Percentiles rank a stretch among this genome's conserved stretches.
Conservation (phyloP, 2,888 invertebrate species). For the Didymodactylos carnosus region DNA sequence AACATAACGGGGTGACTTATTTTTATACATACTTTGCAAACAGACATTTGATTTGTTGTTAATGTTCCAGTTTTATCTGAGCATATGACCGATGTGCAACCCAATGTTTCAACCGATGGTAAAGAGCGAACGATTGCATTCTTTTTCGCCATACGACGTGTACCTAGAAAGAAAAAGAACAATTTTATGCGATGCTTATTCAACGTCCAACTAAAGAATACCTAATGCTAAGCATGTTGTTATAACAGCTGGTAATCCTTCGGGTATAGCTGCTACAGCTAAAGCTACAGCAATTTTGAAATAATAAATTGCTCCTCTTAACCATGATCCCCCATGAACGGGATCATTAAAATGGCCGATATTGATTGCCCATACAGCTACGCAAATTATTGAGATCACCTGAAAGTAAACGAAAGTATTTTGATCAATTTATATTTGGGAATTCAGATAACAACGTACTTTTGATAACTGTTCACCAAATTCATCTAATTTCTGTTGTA, state of each 20-base stretch:
- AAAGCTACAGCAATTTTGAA: conserved; percentile 99
- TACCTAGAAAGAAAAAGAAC: too few species aligned
- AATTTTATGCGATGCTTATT: too few species aligned
- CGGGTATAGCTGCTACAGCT: conserved; percentile 98
- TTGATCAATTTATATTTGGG: background rate
- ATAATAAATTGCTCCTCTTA: conserved; percentile 92
- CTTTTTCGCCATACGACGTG: conserved; percentile 99
- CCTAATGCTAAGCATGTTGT: conserved; percentile 94
- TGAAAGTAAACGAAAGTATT: background rate
- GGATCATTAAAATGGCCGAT: conserved; percentile 99
- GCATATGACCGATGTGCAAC: conserved; percentile 99
- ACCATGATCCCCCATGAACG: conserved; percentile 98
- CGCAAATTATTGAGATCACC: conserved; percentile 90
- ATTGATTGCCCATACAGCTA: conserved; percentile 99
- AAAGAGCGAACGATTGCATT: conserved; percentile 97
- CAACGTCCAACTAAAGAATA: too few species aligned
- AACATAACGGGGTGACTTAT: too few species aligned
- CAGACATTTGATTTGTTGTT: conserved; percentile 99
- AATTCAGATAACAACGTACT: conserved; percentile 22
- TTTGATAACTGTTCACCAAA: conserved; percentile 98
- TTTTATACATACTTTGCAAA: conserved; percentile 50
- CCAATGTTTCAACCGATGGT: conserved; percentile 95
- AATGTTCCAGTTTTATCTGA: conserved; percentile 98
- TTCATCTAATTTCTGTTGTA: conserved; percentile 98
- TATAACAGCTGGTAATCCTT: conserved; percentile 98